phyloP scores from a whole-genome alignment of 2,797 vertebrate species.

The Lacerta agilis region DNA sequence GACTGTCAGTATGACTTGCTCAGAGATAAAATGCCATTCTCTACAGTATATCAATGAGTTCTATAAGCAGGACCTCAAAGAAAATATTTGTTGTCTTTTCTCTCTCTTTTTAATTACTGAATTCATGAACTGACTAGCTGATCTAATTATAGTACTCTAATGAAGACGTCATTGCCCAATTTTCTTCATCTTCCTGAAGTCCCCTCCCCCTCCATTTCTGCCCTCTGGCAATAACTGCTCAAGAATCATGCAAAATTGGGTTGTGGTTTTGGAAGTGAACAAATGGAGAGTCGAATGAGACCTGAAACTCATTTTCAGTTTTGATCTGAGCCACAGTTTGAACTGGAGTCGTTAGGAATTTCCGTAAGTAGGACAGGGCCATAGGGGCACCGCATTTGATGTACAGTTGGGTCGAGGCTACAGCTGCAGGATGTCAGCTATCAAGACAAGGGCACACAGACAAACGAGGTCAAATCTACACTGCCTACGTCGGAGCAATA shows the following conservation, averaged over 20 bases:
- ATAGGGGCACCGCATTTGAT: constrained; percentile 65
- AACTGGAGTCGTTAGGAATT: constrained; percentile 61
- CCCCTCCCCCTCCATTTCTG: constrained; percentile 56
- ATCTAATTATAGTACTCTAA: fast-evolving
- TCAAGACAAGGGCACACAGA: constrained; percentile 26
- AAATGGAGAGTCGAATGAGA: constrained; percentile 62
- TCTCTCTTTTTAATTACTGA: not conserved
- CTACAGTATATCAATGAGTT: too few species aligned
- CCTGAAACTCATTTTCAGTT: constrained; percentile 74
- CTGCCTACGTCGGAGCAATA: not conserved
- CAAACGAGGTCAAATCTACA: constrained; percentile 16
- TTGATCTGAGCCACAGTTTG: constrained; percentile 66
- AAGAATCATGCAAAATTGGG: constrained; percentile 59
- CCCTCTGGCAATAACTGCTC: constrained; percentile 52
- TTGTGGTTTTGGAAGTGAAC: constrained; percentile 62
- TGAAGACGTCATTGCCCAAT: constrained; percentile 22
- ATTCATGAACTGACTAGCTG: constrained; percentile 7
- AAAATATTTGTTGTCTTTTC: not conserved
- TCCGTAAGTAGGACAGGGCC: constrained; percentile 76
- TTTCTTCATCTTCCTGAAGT: constrained; percentile 30
- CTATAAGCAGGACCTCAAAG: not conserved
- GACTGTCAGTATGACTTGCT: not conserved
- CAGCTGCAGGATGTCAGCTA: constrained; percentile 64
- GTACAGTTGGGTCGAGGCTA: constrained; percentile 69
- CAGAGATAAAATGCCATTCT: too few species aligned